Conservation (phyloP, 2,113 vertebrate species). For the Serinus canaria region DNA sequence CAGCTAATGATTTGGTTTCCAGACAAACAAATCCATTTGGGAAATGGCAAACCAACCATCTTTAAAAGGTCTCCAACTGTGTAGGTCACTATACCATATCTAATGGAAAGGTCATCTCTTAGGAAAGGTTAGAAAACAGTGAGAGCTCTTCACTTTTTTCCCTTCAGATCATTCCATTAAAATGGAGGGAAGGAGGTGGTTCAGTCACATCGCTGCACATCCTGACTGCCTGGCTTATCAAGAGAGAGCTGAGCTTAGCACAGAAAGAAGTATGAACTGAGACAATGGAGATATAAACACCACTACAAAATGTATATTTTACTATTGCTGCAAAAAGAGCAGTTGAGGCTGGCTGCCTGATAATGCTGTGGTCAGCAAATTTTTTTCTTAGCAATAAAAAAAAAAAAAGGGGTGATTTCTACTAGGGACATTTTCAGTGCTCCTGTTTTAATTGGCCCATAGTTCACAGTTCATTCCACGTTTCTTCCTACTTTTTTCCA, state of each 20-base stretch:
- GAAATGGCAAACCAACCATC: constrained; percentile 35
- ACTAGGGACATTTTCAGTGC: background rate
- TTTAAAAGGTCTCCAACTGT: constrained; percentile 46
- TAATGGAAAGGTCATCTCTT: constrained; percentile 56
- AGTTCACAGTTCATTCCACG: background rate
- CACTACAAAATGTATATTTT: background rate
- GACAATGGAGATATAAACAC: background rate
- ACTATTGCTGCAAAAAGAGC: background rate
- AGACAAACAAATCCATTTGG: constrained; percentile 61
- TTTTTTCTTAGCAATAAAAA: background rate
- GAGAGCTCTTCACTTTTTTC: constrained; percentile 14
- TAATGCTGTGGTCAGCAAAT: background rate
- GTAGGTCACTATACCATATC: constrained; percentile 36
- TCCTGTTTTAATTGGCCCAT: background rate
- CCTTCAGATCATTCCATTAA: constrained; percentile 12
- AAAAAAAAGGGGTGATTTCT: background rate
- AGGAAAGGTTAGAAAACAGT: constrained; percentile 44
- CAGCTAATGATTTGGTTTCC: constrained; percentile 55
- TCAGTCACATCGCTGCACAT: background rate
- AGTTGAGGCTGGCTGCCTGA: background rate
- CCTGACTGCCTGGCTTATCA: background rate
- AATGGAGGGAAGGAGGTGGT: constrained; percentile 4
- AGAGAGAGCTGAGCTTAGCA: background rate
- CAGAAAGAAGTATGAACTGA: background rate
- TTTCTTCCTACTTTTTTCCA: background rate